Conservation (phyloP, 2,113 vertebrate species). For the Clarias magur region DNA sequence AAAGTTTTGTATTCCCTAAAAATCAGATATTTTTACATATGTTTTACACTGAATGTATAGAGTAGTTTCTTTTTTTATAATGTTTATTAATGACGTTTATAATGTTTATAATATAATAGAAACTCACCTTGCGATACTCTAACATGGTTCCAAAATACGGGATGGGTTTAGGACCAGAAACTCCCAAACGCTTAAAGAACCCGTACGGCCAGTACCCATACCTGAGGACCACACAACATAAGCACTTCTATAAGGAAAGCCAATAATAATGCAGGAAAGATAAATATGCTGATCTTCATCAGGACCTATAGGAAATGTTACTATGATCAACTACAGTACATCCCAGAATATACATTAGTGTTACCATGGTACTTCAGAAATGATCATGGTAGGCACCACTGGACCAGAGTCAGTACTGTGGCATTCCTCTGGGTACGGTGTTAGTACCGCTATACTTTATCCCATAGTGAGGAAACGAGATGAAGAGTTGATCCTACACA, state of each 20-base stretch:
- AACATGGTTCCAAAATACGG: constrained; percentile 73
- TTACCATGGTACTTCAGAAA: too few species aligned
- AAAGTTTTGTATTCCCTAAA: constrained; percentile 64
- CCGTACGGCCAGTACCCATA: constrained; percentile 68
- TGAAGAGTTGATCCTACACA: neutral
- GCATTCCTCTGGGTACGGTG: too few species aligned
- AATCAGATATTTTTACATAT: neutral
- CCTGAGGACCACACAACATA: constrained; percentile 51
- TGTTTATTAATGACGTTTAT: neutral
- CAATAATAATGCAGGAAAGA: neutral
- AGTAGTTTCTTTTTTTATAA: neutral
- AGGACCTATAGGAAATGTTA: too few species aligned
- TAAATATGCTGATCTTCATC: too few species aligned
- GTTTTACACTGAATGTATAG: neutral
- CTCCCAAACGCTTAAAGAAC: constrained; percentile 71
- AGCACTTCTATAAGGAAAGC: neutral
- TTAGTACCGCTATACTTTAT: neutral
- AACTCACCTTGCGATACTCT: constrained; percentile 66
- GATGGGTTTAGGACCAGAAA: constrained; percentile 72
- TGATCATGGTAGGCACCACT: too few species aligned
- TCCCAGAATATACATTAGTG: too few species aligned
- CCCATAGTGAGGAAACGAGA: neutral
- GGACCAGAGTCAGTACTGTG: too few species aligned
- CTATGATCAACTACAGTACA: too few species aligned
- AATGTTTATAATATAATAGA: neutral